Percentiles rank a stretch among this genome's conserved stretches.
phyloP scores from a whole-genome alignment of 2,113 vertebrate species.

The Meles meles region DNA sequence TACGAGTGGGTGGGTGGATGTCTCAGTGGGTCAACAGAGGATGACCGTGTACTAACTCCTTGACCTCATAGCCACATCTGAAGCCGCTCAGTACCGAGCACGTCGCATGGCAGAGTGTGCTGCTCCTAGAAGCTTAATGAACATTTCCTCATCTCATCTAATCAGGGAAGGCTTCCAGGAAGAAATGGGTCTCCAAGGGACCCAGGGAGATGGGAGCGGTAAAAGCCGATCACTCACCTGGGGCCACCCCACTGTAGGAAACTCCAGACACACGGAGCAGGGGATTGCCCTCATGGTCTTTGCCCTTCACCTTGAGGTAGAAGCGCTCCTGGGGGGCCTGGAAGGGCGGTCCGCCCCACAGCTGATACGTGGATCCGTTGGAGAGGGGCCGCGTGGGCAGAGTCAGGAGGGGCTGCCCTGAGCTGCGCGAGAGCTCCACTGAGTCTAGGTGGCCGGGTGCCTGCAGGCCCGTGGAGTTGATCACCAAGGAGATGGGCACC shows the following conservation, averaged over 20 bases:
- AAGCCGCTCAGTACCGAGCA: neutral
- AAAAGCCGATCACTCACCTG: constrained; percentile 78
- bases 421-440: constrained; percentile 87
- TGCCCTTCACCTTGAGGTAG: constrained; percentile 90
- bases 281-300: constrained; percentile 86
- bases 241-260: constrained; percentile 91
- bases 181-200: neutral
- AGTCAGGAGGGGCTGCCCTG: constrained; percentile 85
- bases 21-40: neutral
- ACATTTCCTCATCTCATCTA: neutral
- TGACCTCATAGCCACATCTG: neutral
- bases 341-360: constrained; percentile 90
- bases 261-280: constrained; percentile 94
- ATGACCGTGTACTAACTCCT: neutral
- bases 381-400: constrained; percentile 80
- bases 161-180: neutral
- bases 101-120: neutral
- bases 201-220: no score
- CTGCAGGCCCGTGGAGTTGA: constrained; percentile 89
- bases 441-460: constrained; percentile 85
- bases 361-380: constrained; percentile 81
- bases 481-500: constrained; percentile 88
- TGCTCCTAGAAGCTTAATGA: neutral
- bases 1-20: neutral
- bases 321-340: constrained; percentile 88